A percentile compares a stretch with the other conserved stretches of the same genome.
Evolutionary conservation across 2,113 vertebrate genomes (phyloP).

Genomic region (Elephantulus edwardii): DNA sequence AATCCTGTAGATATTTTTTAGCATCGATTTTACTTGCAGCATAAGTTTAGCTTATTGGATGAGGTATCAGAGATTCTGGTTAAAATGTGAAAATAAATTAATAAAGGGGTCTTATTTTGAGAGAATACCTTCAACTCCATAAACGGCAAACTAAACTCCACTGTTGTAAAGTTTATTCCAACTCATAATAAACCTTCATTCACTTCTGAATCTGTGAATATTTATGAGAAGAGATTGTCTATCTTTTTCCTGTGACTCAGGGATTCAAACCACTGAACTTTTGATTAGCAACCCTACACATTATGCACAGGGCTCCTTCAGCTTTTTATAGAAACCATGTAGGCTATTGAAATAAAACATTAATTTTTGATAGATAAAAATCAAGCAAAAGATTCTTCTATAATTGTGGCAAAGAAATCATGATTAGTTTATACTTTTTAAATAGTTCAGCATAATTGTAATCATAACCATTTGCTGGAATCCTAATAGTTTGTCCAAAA

Average conservation of each 20-base stretch:
- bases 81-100: conserved; percentile 17
- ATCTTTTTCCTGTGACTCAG: too few species aligned
- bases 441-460: not conserved
- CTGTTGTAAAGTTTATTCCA: too few species aligned
- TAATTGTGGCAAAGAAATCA: not conserved
- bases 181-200: too few species aligned
- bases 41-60: not conserved
- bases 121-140: not conserved
- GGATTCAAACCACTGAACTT: too few species aligned
- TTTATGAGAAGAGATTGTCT: too few species aligned
- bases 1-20: not conserved
- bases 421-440: not conserved
- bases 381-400: conserved; percentile 7
- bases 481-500: not conserved
- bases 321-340: not conserved
- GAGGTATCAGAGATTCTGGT: not conserved
- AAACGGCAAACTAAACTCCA: too few species aligned
- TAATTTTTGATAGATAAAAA: not conserved
- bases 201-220: too few species aligned
- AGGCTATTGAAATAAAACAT: not conserved
- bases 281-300: too few species aligned
- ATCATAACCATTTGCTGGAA: not conserved
- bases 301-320: too few species aligned
- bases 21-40: not conserved
- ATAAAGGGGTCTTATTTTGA: not conserved